phyloP scores from a whole-genome alignment of 2,797 vertebrate genomes.

The Esox masquinongy region DNA sequence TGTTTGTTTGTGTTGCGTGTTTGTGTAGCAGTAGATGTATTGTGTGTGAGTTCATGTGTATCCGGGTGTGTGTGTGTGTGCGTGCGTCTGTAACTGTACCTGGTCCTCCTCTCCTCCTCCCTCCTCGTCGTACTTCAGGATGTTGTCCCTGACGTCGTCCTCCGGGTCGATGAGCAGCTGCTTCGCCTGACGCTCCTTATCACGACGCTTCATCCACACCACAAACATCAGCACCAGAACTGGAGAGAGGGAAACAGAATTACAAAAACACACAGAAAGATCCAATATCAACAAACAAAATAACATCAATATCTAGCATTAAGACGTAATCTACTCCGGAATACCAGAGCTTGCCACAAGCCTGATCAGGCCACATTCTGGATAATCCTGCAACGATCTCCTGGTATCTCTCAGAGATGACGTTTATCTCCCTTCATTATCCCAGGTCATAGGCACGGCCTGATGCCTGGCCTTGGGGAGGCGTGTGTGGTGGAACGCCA shows the following conservation, averaged over 20 bases:
- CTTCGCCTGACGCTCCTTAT: conserved; percentile 94
- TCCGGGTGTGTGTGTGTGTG: background rate
- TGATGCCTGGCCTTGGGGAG: background rate
- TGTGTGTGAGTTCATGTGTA: background rate
- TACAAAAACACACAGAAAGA: background rate
- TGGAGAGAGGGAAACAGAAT: conserved; percentile 48
- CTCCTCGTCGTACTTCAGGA: conserved; percentile 97
- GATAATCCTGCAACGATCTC: conserved; percentile 68
- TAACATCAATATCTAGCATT: conserved; percentile 51
- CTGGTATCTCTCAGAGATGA: conserved; percentile 47
- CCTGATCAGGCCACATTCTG: conserved; percentile 53
- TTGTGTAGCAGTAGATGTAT: background rate
- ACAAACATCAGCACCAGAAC: conserved; percentile 95
- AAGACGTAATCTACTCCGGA: conserved; percentile 56
- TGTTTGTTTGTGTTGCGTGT: background rate
- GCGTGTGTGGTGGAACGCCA: background rate
- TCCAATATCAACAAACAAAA: conserved; percentile 43
- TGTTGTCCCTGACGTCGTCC: conserved; percentile 96
- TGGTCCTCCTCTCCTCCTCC: conserved; percentile 99
- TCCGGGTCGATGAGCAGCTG: conserved; percentile 96
- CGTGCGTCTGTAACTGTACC: conserved; percentile 69
- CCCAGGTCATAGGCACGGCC: conserved; percentile 24
- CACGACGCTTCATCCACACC: conserved; percentile 96
- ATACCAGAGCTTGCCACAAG: conserved; percentile 44
- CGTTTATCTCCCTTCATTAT: conserved; percentile 57